These are phyloP conservation scores for Penaeus vannamei DNA, from an alignment of 1,140 invertebrate genomes.

Conservation along the genomic window DNA sequence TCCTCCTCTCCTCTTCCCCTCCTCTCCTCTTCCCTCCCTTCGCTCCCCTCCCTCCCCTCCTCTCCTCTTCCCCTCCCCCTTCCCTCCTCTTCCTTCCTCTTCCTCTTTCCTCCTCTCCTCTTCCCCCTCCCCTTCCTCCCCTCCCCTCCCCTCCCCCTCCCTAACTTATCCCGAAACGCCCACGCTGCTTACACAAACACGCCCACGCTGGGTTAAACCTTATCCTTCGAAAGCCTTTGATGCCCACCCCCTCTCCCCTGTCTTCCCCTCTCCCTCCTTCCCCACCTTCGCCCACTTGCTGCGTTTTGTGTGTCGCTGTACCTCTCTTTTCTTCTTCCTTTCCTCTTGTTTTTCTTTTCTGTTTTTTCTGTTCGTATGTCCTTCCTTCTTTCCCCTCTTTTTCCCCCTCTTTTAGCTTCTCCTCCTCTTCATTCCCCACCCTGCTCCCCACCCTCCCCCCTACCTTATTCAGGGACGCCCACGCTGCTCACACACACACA, in stretches of 20 bases:
- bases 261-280: not conserved
- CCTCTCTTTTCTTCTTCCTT: not conserved
- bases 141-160: not conserved
- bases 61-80: not conserved
- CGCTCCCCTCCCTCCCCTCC: not conserved
- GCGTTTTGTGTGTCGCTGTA: not conserved
- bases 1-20: not conserved
- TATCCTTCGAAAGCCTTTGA: too few relatives aligned
- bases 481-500: too few relatives aligned
- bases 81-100: not conserved
- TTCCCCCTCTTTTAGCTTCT: not conserved
- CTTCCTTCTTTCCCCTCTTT: not conserved
- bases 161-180: too few relatives aligned
- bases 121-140: not conserved
- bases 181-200: too few relatives aligned
- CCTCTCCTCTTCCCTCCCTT: not conserved
- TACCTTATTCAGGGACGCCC: not conserved
- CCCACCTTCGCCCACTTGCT: not conserved
- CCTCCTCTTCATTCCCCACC: not conserved
- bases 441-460: not conserved
- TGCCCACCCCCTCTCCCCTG: not conserved
- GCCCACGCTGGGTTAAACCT: too few relatives aligned
- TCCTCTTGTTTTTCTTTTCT: not conserved
- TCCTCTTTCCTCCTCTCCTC: not conserved
- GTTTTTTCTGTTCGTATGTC: not conserved